Conservation (phyloP, 2,888 invertebrate genomes). For the Coenonympha arcania region DNA sequence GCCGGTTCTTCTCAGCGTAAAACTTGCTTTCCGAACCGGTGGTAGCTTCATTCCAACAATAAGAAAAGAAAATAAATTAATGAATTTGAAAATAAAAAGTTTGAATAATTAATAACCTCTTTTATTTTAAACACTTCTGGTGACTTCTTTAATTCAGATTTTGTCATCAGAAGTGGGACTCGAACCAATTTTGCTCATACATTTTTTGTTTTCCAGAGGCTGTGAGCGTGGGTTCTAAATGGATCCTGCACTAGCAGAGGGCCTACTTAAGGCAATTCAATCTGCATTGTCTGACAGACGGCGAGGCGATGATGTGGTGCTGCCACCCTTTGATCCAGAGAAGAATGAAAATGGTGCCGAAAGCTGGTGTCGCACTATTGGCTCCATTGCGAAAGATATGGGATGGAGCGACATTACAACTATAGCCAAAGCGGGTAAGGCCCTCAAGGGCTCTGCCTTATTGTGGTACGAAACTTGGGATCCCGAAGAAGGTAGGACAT, state of each 20-base stretch:
- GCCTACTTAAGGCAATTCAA: slow-evolving; percentile 6
- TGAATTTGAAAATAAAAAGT: too few relatives aligned
- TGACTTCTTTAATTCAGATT: too few relatives aligned
- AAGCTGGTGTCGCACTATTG: slow-evolving; percentile 28
- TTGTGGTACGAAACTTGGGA: slow-evolving; percentile 25
- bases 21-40: too few relatives aligned
- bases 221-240: too few relatives aligned
- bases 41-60: too few relatives aligned
- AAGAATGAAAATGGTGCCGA: slow-evolving; percentile 25
- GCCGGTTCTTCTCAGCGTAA: too few relatives aligned
- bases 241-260: not conserved
- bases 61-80: too few relatives aligned
- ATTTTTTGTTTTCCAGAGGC: not conserved
- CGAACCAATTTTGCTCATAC: not conserved
- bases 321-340: slow-evolving; percentile 19
- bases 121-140: too few relatives aligned
- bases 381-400: slow-evolving; percentile 21
- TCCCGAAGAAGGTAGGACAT: slow-evolving; percentile 14
- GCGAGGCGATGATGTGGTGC: slow-evolving; percentile 18
- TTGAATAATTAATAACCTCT: too few relatives aligned
- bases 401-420: slow-evolving; percentile 22
- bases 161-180: slow-evolving; percentile 10
- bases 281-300: slow-evolving; percentile 12
- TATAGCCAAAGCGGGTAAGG: slow-evolving; percentile 30
- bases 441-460: slow-evolving; percentile 29